Base-by-base conservation (phyloP, 2,113 vertebrate genomes). In the Piprites chloris region DNA sequence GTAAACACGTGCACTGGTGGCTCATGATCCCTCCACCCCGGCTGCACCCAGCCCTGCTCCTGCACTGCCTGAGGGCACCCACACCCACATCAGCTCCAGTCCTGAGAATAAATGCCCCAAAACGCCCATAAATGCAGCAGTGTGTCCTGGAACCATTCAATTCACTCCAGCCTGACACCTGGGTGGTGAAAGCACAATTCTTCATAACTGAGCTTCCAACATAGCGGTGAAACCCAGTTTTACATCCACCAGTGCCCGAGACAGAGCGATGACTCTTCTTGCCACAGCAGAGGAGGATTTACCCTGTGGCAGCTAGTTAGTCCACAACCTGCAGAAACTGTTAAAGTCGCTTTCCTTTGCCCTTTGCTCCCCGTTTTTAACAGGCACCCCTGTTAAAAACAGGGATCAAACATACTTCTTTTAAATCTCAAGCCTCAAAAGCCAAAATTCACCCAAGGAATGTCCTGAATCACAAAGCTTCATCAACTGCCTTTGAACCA, bases 1-100 rank as follows among this genome's bases (percentile, higher is more conserved):
- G 27, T 1, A 63, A 37, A 42, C 42, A 41, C 1, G 0, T 18
- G 46, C 17, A 17, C 52, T n/a, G 0, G 0, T 14, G 3, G 3
- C 19, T 50, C 11, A 1, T 0, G 1, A 71, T 23, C 61, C 22
- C 61, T 47, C 24, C 80, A n/a, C 33, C 12, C 20, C 1, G 1
- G 55, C 59, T 71, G 4, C 66, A 75, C 52, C 5, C 8, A 82
- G 42, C 39, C 42, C 87, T 37, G 58, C 65, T 59, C 52, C 85
- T 47, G 24, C 44, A 41, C 74, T 53, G 28, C 22, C 39, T 0
- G 0, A 55, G 39, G 21, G 7, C 39, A 52, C 11, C 10, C 3
- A 2, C 13, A 12, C 73, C 18, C 2, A 0, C 9, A 1, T 0
- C 1, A 62, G 35, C 62, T 49, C 44, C 33, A 56, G 2, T 3